Conservation (phyloP, 2,113 vertebrate species). For the Panurus biarmicus region DNA sequence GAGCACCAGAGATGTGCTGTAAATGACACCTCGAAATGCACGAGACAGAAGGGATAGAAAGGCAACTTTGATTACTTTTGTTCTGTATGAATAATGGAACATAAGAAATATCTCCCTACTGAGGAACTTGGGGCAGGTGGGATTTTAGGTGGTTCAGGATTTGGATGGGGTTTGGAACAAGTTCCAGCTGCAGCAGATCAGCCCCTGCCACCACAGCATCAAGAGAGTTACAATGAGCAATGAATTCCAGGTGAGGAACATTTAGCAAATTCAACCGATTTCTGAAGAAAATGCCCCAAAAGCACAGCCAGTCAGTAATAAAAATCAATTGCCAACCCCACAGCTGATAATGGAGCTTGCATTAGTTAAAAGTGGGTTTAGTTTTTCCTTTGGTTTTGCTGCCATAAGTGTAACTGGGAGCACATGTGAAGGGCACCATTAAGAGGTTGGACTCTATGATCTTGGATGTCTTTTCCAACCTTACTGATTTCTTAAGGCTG, state of each 20-base stretch:
- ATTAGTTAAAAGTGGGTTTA: background rate
- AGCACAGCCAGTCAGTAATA: background rate
- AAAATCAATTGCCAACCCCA: background rate
- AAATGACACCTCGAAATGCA: background rate
- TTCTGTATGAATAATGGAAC: background rate
- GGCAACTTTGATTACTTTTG: background rate
- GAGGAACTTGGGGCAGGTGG: background rate
- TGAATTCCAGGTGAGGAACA: background rate
- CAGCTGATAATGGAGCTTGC: background rate
- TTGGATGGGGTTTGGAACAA: background rate
- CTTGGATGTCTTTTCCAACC: background rate
- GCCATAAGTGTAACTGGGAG: background rate
- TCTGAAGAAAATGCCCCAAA: background rate
- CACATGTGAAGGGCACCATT: fast-evolving
- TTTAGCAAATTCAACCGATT: background rate
- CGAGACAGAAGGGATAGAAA: background rate
- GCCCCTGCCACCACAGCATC: background rate
- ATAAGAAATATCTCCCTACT: background rate
- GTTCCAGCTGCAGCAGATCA: background rate
- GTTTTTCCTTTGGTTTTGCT: background rate
- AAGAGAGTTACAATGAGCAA: background rate
- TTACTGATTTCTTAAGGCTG: too few species aligned
- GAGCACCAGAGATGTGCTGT: background rate
- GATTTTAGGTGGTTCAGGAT: background rate
- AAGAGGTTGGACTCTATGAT: fast-evolving